phyloP scores from a whole-genome alignment of 2,888 invertebrate genomes.

The Dexiosoma caninum region DNA sequence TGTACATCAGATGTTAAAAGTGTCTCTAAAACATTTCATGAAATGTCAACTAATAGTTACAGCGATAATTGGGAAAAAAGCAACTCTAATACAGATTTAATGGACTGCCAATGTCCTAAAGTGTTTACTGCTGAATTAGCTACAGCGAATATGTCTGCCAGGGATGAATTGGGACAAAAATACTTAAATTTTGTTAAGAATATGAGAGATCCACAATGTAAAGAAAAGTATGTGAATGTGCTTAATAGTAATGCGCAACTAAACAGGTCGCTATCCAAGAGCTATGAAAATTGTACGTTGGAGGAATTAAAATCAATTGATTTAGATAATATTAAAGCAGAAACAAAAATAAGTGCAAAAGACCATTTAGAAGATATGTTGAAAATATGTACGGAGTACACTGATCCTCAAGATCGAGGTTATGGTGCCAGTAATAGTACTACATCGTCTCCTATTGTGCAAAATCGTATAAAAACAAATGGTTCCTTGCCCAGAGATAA shows the following conservation, averaged over 20 bases:
- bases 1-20: slow-evolving; percentile 68
- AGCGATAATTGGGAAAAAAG: slow-evolving; percentile 39
- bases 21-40: neutral
- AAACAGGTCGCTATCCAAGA: neutral
- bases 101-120: slow-evolving; percentile 81
- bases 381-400: slow-evolving; percentile 94
- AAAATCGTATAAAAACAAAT: slow-evolving; percentile 90
- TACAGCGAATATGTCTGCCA: slow-evolving; percentile 89
- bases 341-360: slow-evolving; percentile 79
- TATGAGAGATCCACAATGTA: slow-evolving; percentile 79
- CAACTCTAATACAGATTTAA: slow-evolving; percentile 80
- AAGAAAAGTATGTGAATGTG: slow-evolving; percentile 72
- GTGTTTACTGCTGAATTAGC: slow-evolving; percentile 88
- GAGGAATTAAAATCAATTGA: slow-evolving; percentile 7
- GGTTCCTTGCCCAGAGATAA: slow-evolving; percentile 86
- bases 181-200: slow-evolving; percentile 82
- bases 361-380: slow-evolving; percentile 87
- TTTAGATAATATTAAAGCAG: neutral
- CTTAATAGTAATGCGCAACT: slow-evolving; percentile 28
- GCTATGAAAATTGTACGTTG: neutral
- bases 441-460: slow-evolving; percentile 77
- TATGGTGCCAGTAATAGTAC: slow-evolving; percentile 69
- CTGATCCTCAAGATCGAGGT: slow-evolving; percentile 82
- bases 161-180: slow-evolving; percentile 86
- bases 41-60: slow-evolving; percentile 6